Base-by-base conservation (phyloP, 2,888 invertebrate genomes). In the Drosophila koepferae region DNA sequence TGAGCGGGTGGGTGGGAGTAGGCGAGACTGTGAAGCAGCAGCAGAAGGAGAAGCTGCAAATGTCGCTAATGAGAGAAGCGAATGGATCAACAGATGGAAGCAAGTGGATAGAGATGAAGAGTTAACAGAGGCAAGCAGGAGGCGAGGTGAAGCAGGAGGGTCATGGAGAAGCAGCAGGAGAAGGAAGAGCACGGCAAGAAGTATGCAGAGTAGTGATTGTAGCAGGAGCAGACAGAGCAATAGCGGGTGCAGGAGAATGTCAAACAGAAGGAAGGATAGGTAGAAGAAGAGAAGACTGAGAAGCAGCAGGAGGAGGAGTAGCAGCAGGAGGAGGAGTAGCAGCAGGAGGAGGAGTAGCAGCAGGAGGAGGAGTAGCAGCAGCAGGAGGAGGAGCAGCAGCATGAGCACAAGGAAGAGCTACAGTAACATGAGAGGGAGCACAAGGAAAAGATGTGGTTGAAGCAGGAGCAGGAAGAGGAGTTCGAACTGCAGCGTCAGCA, bases 1-100 rank as follows among this genome's bases (percentile, higher is more conserved):
- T 81, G 34, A 41, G n/a, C n/a, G 14, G 14, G 14, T 6, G 38
- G 6, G 28, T 6, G 28, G 28, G 28, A 41, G n/a, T 1, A 16
- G 38, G 16, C 0, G 28, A 28, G 28, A 28, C 28, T 28, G 28
- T 28, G 28, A 28, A 6, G 28, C 28, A 6, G 28, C 9, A 34
- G 14, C 0, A 4, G 38, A 38, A 14, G 38, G 2, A 16, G 40
- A 40, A 16, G 20, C 20, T 20, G 20, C 20, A 20, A 20, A 20
- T 20, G 20, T 20, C 20, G 20, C 20, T 20, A 20, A 20, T 20
- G 20, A 20, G 2, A 16, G 40, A 6, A 10, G 44, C 6, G 20
- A 6, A 23, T 7, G 20, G 7, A 46, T 23, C 46, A 46, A 46
- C 46, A 46, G 46, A 46, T 20, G 34, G 10, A 1, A 34, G 6